Evolutionary conservation across 2,113 vertebrate species (phyloP), one percentile per base, ranked within the genome.

Genomic region (Petromus typicus): DNA sequence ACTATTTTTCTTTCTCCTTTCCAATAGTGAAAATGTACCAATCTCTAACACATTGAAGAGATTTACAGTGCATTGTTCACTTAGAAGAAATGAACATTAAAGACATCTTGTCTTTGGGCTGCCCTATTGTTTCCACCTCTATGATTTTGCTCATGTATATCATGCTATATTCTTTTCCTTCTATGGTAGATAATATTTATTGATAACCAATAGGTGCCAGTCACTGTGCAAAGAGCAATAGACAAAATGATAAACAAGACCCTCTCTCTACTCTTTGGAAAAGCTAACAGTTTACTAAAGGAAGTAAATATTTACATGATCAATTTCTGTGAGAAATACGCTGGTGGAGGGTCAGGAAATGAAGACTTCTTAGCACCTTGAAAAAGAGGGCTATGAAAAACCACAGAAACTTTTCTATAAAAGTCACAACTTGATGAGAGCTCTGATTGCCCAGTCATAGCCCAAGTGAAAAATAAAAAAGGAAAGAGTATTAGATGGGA

Each of bases 21-120:
- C 6, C 63, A 78, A 86, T 27, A 69, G 1, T 14, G 13, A 75
- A 63, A 57, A 20, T 51, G 7, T 90, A 14, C n/a, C 54, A 86
- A 84, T 73, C n/a, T 5, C 75, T 7, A 80, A 63, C 61, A 37
- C n/a, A 80, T 16, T 76, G 34, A 80, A 87, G 76, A 63, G 16
- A 63, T 69, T n/a, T 25, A 90, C 12, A 30, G 64, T 13, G 61
- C 20, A 66, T 61, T n/a, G 2, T 4, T 54, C 40, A 67, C 75
- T 84, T 90, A 22, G 25, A 69, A 90, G 43, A 92, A 82, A 95
- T 90, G 66, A 61, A 61, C 4, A 56, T 73, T 9, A 91, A 13
- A 69, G 30, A 75, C 45, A 82, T 76, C 25, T 82, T n/a, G 67
- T 89, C 89, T 78, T 86, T 94, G 54, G 30, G 20, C 27, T 51